Percentiles rank a stretch among this genome's conserved stretches.
These are phyloP conservation scores for Trachythela sp. DNA, from an alignment of 64 coral and sea anemone genomes.

Conservation along the genomic window DNA sequence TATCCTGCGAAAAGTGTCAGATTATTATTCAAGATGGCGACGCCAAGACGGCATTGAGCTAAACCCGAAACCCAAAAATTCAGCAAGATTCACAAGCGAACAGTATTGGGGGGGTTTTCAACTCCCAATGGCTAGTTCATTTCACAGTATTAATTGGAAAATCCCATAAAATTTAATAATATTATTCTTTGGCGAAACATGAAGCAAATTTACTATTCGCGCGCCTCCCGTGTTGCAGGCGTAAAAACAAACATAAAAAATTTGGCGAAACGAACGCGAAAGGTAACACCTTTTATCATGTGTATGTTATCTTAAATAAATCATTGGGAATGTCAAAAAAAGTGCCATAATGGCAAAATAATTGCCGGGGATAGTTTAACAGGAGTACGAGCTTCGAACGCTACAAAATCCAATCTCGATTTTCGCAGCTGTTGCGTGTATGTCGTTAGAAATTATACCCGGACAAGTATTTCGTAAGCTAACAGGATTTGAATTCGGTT, in stretches of 20 bases:
- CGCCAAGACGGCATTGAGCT: background rate
- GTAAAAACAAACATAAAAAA: background rate
- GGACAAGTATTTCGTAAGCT: background rate
- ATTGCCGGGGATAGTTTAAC: background rate
- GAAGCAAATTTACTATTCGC: too few relatives aligned
- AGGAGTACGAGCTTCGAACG: background rate
- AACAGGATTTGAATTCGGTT: background rate
- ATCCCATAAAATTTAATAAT: too few relatives aligned
- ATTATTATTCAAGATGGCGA: slow-evolving; percentile 25
- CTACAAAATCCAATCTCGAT: background rate
- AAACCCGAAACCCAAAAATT: background rate
- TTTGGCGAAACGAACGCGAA: background rate
- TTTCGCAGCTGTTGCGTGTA: background rate
- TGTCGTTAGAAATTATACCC: background rate
- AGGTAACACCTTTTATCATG: background rate
- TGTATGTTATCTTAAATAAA: slow-evolving; percentile 7
- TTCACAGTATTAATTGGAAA: too few relatives aligned
- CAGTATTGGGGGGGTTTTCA: background rate
- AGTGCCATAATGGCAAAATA: background rate
- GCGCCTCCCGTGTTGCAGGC: too few relatives aligned
- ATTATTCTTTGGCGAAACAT: too few relatives aligned
- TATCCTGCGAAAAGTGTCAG: background rate
- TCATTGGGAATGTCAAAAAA: slow-evolving; percentile 19
- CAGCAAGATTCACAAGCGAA: background rate
- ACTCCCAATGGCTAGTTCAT: background rate